Percentiles rank a stretch among this genome's conserved stretches.
phyloP scores from a whole-genome alignment of 1,140 invertebrate genomes.

The Diabrotica undecimpunctata region DNA sequence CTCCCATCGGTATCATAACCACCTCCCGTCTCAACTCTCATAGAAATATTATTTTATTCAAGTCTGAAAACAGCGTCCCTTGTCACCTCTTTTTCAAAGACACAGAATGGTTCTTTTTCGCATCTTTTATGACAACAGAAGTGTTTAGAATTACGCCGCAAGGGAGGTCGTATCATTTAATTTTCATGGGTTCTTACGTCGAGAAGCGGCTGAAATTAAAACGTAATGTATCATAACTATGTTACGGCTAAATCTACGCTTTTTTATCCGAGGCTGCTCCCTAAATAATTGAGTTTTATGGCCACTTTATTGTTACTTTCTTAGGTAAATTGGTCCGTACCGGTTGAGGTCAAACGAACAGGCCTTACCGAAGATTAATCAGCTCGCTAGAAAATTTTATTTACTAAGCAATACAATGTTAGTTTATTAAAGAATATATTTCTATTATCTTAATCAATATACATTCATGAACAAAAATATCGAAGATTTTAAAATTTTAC shows the following conservation, averaged over 20 bases:
- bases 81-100: slow-evolving; percentile 44
- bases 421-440: too few relatives aligned
- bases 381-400: not conserved
- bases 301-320: slow-evolving; percentile 10
- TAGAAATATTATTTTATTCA: slow-evolving; percentile 48
- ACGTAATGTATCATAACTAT: slow-evolving; percentile 41
- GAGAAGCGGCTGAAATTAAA: slow-evolving; percentile 35
- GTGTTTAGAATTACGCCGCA: slow-evolving; percentile 47
- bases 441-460: too few relatives aligned
- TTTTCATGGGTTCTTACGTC: slow-evolving; percentile 41
- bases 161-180: slow-evolving; percentile 46
- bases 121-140: slow-evolving; percentile 45
- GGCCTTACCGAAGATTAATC: not conserved
- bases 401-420: too few relatives aligned
- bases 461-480: too few relatives aligned
- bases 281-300: slow-evolving; percentile 32
- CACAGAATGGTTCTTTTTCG: slow-evolving; percentile 38
- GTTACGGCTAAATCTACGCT: slow-evolving; percentile 37
- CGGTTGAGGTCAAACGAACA: slow-evolving; percentile 11
- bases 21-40: slow-evolving; percentile 32
- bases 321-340: slow-evolving; percentile 24
- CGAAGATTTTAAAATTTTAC: too few relatives aligned
- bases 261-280: slow-evolving; percentile 12
- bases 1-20: slow-evolving; percentile 42
- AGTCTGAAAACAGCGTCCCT: slow-evolving; percentile 39